phyloP scores from a whole-genome alignment of 2,888 invertebrate genomes.

The Oscheius onirici region DNA sequence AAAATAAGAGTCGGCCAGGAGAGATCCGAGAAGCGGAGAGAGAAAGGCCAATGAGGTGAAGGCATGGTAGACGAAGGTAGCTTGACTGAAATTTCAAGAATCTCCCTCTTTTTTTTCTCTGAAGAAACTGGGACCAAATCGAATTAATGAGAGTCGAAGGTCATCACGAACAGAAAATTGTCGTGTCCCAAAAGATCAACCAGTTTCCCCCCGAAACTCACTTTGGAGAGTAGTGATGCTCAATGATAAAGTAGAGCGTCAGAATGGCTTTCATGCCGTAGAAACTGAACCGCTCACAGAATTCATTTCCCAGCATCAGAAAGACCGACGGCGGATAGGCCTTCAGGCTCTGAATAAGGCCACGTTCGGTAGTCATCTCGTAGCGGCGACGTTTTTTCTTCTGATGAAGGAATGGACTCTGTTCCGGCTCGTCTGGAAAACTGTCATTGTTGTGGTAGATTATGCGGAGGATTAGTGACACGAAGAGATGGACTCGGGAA shows the following conservation, averaged over 20 bases:
- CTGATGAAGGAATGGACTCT: conserved; percentile 21
- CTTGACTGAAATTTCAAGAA: conserved; percentile 77
- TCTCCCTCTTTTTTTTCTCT: background rate
- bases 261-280: conserved; percentile 71
- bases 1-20: conserved; percentile 85
- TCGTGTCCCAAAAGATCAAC: background rate
- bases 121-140: background rate
- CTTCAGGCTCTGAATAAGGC: conserved; percentile 12
- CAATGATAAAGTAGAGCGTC: conserved; percentile 66
- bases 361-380: conserved; percentile 24
- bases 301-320: conserved; percentile 94
- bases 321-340: conserved; percentile 76
- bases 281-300: conserved; percentile 81
- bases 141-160: too few species aligned
- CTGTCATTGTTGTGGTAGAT: too few species aligned
- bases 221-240: conserved; percentile 65
- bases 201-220: conserved; percentile 25
- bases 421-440: conserved; percentile 15
- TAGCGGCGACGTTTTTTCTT: background rate
- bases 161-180: background rate
- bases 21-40: conserved; percentile 88
- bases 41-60: conserved; percentile 91
- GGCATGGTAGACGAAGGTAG: conserved; percentile 88
- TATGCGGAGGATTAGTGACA: too few species aligned
- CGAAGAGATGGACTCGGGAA: background rate